Evolutionary conservation across 1,140 invertebrate species (phyloP).

Genomic region (Pentalonia nigronervosa): DNA sequence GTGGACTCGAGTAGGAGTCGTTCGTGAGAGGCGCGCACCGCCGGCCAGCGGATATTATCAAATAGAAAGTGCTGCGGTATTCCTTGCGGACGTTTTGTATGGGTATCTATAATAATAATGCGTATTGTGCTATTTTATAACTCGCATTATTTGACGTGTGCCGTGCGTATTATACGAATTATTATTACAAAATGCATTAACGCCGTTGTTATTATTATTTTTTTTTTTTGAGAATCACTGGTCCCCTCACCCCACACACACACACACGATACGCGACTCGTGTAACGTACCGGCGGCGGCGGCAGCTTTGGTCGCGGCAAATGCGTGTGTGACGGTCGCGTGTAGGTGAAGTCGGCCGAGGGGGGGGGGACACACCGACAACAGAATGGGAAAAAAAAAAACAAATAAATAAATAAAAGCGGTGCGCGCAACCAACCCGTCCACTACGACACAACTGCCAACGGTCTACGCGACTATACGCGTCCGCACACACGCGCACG

Average conservation of each 20-base stretch:
- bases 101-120: too few species aligned
- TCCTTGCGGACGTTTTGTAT: background rate
- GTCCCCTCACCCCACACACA: too few species aligned
- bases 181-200: background rate
- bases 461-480: background rate
- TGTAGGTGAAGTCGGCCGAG: background rate
- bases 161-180: too few species aligned
- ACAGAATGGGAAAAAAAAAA: background rate
- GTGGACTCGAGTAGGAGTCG: background rate
- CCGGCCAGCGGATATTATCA: background rate
- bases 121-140: too few species aligned
- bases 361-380: background rate
- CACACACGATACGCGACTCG: background rate
- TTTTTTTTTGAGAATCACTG: slow-evolving; percentile 3
- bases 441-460: too few species aligned
- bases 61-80: background rate
- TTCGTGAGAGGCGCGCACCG: background rate
- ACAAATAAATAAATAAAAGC: background rate
- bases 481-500: background rate
- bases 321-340: background rate
- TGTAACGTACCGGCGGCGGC: background rate
- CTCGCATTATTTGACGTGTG: too few species aligned
- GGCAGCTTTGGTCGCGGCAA: background rate
- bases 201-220: background rate
- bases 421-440: slow-evolving; percentile 4